These are phyloP conservation scores for Piaya cayana DNA, from an alignment of 2,113 vertebrate genomes.

Conservation along the genomic window DNA sequence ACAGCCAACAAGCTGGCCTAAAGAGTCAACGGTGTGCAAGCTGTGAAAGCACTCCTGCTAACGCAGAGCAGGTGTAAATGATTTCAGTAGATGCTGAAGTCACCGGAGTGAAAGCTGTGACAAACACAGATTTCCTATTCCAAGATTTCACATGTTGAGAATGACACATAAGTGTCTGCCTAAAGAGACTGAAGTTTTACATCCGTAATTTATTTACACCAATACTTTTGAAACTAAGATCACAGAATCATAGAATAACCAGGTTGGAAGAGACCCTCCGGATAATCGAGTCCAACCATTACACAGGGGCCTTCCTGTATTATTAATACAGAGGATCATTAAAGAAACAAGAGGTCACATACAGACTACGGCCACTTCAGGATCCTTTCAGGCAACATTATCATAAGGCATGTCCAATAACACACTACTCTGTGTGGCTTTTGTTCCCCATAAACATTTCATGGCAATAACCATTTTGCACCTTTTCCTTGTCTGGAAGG, in stretches of 20 bases:
- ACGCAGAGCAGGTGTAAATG: neutral
- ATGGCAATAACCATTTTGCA: neutral
- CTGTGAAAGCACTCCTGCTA: neutral
- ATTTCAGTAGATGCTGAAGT: slow-evolving; percentile 17
- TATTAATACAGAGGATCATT: neutral
- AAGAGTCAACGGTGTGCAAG: neutral
- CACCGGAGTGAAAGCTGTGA: slow-evolving; percentile 32
- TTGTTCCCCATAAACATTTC: neutral
- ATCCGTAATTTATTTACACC: neutral
- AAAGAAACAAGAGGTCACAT: neutral
- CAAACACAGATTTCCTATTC: neutral
- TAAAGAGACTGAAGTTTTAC: neutral
- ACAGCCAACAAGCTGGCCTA: neutral
- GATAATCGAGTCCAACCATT: no score
- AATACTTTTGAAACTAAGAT: neutral
- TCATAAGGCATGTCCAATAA: rapidly evolving
- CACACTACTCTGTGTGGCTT: rapidly evolving
- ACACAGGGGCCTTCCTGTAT: neutral
- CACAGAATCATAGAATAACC: no score
- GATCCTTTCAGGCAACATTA: neutral
- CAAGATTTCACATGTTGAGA: neutral
- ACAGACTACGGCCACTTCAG: neutral
- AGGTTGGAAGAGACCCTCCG: no score
- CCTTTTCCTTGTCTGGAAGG: neutral
- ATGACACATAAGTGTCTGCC: neutral